Conservation (phyloP, 2,113 vertebrate genomes). For the Tachuris rubrigastra region DNA sequence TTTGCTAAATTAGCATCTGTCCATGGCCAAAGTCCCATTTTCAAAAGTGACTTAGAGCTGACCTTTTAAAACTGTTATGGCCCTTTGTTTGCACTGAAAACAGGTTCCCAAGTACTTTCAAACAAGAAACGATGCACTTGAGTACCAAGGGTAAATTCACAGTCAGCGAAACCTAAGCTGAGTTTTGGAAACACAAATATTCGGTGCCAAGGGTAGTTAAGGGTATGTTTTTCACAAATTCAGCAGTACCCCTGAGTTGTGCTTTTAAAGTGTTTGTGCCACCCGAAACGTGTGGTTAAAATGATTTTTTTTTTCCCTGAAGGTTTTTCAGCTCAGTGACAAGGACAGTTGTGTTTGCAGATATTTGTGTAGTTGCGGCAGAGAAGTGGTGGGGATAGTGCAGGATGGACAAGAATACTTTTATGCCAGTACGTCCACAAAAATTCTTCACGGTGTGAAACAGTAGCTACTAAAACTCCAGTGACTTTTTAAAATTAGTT, state of each 20-base stretch:
- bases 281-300: neutral
- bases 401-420: neutral
- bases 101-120: neutral
- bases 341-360: neutral
- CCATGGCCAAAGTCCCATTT: neutral
- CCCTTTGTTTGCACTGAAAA: neutral
- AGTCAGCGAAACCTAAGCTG: neutral
- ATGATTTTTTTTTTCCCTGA: neutral
- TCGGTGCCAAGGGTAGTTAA: neutral
- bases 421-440: neutral
- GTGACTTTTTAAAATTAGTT: neutral
- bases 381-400: neutral
- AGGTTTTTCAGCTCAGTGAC: neutral
- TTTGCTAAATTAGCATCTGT: neutral
- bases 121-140: neutral
- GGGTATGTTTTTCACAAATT: neutral
- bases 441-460: neutral
- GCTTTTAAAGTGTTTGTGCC: neutral
- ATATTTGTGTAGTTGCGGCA: neutral
- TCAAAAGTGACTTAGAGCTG: neutral
- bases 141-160: neutral
- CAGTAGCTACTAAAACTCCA: neutral
- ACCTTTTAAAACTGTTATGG: neutral
- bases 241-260: neutral
- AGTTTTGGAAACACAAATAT: neutral